Evolutionary conservation across 2,888 invertebrate genomes (phyloP).

Genomic region (Dasypolia templi): DNA sequence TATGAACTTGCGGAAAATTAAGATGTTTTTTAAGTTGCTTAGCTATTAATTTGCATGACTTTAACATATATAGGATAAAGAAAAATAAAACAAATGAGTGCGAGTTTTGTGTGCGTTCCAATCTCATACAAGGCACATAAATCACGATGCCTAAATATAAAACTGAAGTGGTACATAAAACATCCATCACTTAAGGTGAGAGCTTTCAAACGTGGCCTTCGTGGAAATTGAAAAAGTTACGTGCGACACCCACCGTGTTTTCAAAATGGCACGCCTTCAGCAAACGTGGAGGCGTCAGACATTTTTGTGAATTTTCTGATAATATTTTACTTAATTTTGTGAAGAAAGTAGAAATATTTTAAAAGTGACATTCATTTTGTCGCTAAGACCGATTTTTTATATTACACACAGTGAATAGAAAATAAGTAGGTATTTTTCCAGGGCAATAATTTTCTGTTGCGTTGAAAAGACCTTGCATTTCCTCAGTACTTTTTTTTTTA

Average conservation of each 20-base stretch:
- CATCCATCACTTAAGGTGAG: slow-evolving; percentile 22
- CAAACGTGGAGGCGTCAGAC: slow-evolving; percentile 11
- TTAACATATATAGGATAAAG: no score
- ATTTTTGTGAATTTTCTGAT: slow-evolving; percentile 12
- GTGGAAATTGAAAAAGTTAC: slow-evolving; percentile 71
- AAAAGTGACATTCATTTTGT: not conserved
- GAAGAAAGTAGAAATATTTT: not conserved
- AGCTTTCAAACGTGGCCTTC: slow-evolving; percentile 44
- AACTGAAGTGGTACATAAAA: slow-evolving; percentile 39
- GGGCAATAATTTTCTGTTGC: not conserved
- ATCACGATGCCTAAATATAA: slow-evolving; percentile 32
- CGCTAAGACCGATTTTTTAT: not conserved
- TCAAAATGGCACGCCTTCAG: slow-evolving; percentile 16
- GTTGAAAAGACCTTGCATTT: no score
- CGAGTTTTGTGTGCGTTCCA: slow-evolving; percentile 3
- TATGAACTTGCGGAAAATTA: no score
- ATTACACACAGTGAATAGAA: not conserved
- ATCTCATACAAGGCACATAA: slow-evolving; percentile 22
- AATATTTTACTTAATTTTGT: slow-evolving; percentile 3
- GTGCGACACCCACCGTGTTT: slow-evolving; percentile 30
- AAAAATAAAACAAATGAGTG: slow-evolving; percentile 7
- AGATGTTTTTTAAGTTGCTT: no score
- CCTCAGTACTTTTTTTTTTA: no score
- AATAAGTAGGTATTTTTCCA: not conserved
- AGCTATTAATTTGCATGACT: no score